Evolutionary conservation across 2,797 vertebrate genomes (phyloP).

Genomic region (Gallirallus australis): DNA sequence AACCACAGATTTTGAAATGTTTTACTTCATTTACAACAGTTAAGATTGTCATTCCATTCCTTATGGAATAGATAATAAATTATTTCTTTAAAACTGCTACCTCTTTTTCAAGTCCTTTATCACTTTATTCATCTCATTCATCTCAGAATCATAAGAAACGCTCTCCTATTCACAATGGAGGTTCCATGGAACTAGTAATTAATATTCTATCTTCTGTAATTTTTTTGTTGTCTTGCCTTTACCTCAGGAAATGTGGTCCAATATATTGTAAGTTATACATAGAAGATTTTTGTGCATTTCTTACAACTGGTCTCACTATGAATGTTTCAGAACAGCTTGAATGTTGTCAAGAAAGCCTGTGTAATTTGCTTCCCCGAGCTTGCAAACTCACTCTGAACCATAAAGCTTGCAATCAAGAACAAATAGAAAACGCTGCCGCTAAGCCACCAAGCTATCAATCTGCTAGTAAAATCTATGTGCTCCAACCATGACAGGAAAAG

Average conservation of each 20-base stretch:
- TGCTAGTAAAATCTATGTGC: not conserved
- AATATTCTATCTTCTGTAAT: not conserved
- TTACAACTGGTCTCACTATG: not conserved
- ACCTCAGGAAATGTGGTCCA: not conserved
- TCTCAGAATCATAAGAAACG: not conserved
- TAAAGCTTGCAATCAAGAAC: not conserved
- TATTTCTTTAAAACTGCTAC: not conserved
- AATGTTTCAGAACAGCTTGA: not conserved
- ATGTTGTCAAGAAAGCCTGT: not conserved
- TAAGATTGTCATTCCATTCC: not conserved
- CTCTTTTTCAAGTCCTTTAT: not conserved
- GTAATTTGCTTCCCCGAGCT: not conserved
- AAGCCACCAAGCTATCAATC: not conserved
- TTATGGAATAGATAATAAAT: not conserved
- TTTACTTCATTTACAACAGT: not conserved
- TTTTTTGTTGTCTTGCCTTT: not conserved
- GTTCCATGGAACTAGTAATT: not conserved
- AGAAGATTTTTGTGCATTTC: not conserved
- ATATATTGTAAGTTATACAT: not conserved
- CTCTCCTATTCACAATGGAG: not conserved
- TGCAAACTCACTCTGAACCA: not conserved
- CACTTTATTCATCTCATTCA: not conserved
- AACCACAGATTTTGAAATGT: not conserved
- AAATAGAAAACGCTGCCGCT: not conserved
- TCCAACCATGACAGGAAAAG: not conserved